A percentile compares a stretch with the other conserved stretches of the same genome.
These are phyloP conservation scores for Chaetodon trifasciatus DNA, from an alignment of 2,797 vertebrate species.

Conservation along the genomic window DNA sequence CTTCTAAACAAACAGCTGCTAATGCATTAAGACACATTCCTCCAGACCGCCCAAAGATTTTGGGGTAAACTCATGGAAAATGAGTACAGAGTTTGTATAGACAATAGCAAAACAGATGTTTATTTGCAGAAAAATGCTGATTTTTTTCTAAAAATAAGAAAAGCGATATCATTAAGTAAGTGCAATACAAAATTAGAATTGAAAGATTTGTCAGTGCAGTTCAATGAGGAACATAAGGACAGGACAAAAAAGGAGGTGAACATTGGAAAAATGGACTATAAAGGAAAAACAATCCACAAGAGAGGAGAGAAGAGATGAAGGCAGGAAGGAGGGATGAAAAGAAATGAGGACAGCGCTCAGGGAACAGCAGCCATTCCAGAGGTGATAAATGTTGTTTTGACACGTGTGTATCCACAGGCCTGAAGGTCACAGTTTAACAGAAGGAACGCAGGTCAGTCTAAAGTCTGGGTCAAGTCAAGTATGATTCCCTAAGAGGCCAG, in stretches of 20 bases:
- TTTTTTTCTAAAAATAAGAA: not conserved
- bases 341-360: slow-evolving; percentile 31
- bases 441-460: slow-evolving; percentile 56
- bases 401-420: slow-evolving; percentile 69
- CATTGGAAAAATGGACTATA: not conserved
- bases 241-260: not conserved
- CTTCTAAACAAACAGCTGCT: not conserved
- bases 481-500: slow-evolving; percentile 62
- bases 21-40: not conserved
- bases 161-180: not conserved
- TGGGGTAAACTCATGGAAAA: not conserved
- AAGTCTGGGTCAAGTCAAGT: slow-evolving; percentile 71
- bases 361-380: slow-evolving; percentile 50
- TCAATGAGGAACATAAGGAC: not conserved
- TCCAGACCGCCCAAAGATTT: not conserved
- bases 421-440: slow-evolving; percentile 66
- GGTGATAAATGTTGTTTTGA: slow-evolving; percentile 82
- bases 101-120: not conserved
- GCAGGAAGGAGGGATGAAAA: slow-evolving; percentile 39
- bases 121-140: not conserved
- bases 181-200: not conserved
- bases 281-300: slow-evolving; percentile 2
- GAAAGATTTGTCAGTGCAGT: not conserved
- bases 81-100: not conserved
- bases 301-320: slow-evolving; percentile 18